A percentile compares a stretch with the other conserved stretches of the same genome.
phyloP scores from a whole-genome alignment of 2,888 invertebrate genomes.

The Hemistola chrysoprasaria region DNA sequence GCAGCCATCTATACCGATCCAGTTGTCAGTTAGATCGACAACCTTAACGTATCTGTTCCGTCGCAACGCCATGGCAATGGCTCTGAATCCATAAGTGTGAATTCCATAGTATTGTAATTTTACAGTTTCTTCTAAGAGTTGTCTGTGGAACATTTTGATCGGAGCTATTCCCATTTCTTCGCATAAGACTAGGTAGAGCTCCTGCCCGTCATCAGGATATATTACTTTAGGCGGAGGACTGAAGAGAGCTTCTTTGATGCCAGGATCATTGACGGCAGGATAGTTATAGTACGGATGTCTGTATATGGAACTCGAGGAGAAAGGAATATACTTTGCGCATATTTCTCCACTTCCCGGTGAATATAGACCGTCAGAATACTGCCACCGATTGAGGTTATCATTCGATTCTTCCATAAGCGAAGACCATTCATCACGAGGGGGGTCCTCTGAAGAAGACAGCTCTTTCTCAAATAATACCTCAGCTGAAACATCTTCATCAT shows the following conservation, averaged over 20 bases:
- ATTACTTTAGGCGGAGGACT: constrained; percentile 35
- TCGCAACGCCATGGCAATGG: constrained; percentile 55
- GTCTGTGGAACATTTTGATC: constrained; percentile 46
- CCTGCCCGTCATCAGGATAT: constrained; percentile 60
- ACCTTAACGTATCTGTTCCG: constrained; percentile 47
- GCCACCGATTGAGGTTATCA: constrained; percentile 39
- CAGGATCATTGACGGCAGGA: constrained; percentile 57
- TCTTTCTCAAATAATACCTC: constrained; percentile 26
- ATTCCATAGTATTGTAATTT: constrained; percentile 61
- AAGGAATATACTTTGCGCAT: constrained; percentile 50
- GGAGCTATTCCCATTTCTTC: constrained; percentile 52
- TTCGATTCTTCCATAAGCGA: constrained; percentile 42
- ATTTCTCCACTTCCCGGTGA: constrained; percentile 55
- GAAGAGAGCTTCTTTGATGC: constrained; percentile 51
- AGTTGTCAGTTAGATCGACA: constrained; percentile 57
- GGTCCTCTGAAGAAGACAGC: constrained; percentile 47
- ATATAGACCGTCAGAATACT: constrained; percentile 43
- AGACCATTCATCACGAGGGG: constrained; percentile 61
- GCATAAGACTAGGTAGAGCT: constrained; percentile 53
- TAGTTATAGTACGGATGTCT: constrained; percentile 59
- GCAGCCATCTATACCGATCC: constrained; percentile 53
- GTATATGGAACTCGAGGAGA: constrained; percentile 54
- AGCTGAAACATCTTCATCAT: not conserved
- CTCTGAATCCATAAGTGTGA: constrained; percentile 46
- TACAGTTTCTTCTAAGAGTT: constrained; percentile 43